These are phyloP conservation scores for Philhelius pedissequus DNA, from an alignment of 2,888 invertebrate genomes.

Conservation along the genomic window DNA sequence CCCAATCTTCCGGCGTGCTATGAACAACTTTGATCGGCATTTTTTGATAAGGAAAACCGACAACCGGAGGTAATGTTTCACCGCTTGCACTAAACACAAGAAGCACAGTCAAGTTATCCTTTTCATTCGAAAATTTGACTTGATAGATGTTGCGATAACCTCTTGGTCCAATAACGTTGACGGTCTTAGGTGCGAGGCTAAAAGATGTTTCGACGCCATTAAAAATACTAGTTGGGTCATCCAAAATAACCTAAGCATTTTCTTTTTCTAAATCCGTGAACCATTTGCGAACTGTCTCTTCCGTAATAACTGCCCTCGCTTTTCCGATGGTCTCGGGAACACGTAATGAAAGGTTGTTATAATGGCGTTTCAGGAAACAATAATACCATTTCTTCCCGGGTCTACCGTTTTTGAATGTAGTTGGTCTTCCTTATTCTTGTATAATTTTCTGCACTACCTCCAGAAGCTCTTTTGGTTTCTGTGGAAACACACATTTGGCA, in stretches of 20 bases:
- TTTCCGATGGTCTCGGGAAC: background rate
- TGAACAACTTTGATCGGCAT: background rate
- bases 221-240: background rate
- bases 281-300: no score
- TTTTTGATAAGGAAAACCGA: background rate
- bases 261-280: background rate
- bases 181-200: background rate
- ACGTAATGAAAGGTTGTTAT: background rate
- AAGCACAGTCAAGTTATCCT: background rate
- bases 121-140: conserved; percentile 1
- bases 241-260: background rate
- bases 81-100: background rate
- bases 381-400: background rate
- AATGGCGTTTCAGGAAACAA: background rate
- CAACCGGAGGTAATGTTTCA: background rate
- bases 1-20: background rate
- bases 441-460: conserved; percentile 1
- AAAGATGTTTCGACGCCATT: background rate
- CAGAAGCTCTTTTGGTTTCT: background rate
- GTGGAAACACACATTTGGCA: background rate
- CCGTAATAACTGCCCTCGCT: background rate
- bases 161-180: background rate
- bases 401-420: background rate
- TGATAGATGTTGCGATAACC: conserved; percentile 4
- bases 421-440: background rate